Evolutionary conservation across 2,113 vertebrate species (phyloP), one percentile per base, ranked within the genome.

Genomic region (Otis tarda): DNA sequence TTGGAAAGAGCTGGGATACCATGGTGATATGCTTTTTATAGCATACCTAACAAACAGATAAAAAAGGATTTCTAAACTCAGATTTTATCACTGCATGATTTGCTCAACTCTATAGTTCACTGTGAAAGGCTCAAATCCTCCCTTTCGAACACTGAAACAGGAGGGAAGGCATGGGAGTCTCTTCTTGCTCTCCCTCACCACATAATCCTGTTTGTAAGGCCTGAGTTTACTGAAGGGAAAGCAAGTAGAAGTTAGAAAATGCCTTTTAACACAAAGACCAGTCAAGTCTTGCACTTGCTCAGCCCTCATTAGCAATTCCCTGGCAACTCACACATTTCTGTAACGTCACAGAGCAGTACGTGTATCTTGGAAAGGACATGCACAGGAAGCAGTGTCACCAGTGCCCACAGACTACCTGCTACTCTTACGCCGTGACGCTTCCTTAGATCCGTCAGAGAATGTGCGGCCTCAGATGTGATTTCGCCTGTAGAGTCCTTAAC

Each of bases 11-110:
- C 82, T 94, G 93, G 90, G 92, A 90, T 94, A 25, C 92, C 92
- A 94, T 95, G 83, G 92, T 90, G 94, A 97, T 91, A 70, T 14
- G 84, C 81, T 96, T 96, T 97, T 94, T 95, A 96, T 85, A 96
- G 93, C 53, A 87, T 22, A 87, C 61, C 82, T 75, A 68, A 52
- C 82, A 92, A 94, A 90, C 74, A 76, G 89, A 91, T 27, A 80
- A 92, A 74, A 59, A 69, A 8, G 68, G 15, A 20, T 64, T 73
- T 45, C 79, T 37, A 35, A 92, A 57, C 60, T 41, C 80, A 27
- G 64, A 12, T 60, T 76, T 67, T 49, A 64, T 11, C 74, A 19
- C 9, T 37, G n/a, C 59, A 27, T 50, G n/a, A 22, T 79, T 61
- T 75, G 69, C 45, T 35, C 41, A 3, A 1, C 37, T 65, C 45